These are phyloP conservation scores for Agrochola lychnidis DNA, from an alignment of 2,888 invertebrate genomes.

Conservation along the genomic window DNA sequence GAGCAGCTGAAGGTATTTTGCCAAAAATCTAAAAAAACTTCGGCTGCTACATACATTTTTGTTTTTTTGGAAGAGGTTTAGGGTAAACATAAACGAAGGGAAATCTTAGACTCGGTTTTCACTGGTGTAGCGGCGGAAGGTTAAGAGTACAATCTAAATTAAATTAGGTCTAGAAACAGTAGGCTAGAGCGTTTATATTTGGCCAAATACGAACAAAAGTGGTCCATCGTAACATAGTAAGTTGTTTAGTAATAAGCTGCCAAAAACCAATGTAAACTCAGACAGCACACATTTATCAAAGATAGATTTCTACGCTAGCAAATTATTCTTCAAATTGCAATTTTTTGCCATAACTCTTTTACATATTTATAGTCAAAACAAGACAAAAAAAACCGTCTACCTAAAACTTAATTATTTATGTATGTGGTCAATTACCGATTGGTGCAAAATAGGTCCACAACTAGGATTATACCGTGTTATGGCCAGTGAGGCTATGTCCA, in stretches of 20 bases:
- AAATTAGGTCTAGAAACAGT: background rate
- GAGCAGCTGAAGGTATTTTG: background rate
- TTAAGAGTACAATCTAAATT: background rate
- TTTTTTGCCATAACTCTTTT: background rate
- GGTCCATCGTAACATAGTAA: background rate
- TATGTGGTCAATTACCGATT: slow-evolving; percentile 13
- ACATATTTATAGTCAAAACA: slow-evolving; percentile 9
- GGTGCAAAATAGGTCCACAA: slow-evolving; percentile 9
- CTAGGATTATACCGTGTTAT: slow-evolving; percentile 34
- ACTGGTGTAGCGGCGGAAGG: background rate
- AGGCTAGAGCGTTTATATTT: background rate
- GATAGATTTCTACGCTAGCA: background rate
- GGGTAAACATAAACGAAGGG: background rate
- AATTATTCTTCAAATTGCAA: slow-evolving; percentile 3
- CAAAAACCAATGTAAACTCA: background rate
- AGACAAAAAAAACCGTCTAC: background rate
- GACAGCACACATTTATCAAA: slow-evolving; percentile 1
- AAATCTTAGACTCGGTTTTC: background rate
- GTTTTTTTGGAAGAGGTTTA: background rate
- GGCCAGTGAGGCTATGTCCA: slow-evolving; percentile 10
- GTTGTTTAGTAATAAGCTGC: background rate
- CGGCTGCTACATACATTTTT: background rate
- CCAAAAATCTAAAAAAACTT: background rate
- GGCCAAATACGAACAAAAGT: background rate
- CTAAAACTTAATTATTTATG: slow-evolving; percentile 7